Evolutionary conservation across 2,888 invertebrate species (phyloP), one percentile per base, ranked within the genome.

Genomic region (Zygogramma bicolorata): DNA sequence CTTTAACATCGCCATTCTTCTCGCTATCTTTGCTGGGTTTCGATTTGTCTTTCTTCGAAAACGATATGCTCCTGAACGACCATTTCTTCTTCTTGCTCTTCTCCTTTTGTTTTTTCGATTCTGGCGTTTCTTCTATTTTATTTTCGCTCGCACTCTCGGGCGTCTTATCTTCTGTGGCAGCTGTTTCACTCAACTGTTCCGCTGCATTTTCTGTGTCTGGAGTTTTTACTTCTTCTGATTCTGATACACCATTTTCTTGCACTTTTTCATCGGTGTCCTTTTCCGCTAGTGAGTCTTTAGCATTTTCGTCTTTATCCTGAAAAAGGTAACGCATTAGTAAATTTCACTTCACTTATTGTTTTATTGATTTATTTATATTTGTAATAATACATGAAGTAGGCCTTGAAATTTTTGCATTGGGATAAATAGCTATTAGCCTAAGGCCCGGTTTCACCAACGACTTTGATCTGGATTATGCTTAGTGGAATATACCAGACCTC

Each of bases 21-120:
- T 89, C 88, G 25, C 87, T 83, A 31, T 89, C 89, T 87, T 94
- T 94, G 82, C 90, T 90, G 80, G 95, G 95, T 87, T 95, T 95
- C 81, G 92, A 93, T 89, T 95, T 95, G 86, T 95, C 95, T 88
- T 95, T 95, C 88, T 93, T 93, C 85, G 94, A 93, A 88, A 95
- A 95, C 85, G 95, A 95, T 89, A 95, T 93, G 85, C 93, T 94
- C 85, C 95, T 92, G 88, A 95, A 93, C 82, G 95, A 95, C 95
- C 95, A 95, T 90, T 95, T 95, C 91, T 95, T 95, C 91, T 95
- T 95, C 81, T 92, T 89, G 77, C 84, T 84, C 73, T 87, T 86
- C 68, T 85, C 85, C 75, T 84, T 85, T 68, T 85, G 85, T 73
- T 83, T 84, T 89, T 90, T 88, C 90, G 92, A 80, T 70, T 80